Evolutionary conservation across 2,113 vertebrate genomes (phyloP), one percentile per base, ranked within the genome.

Genomic region (Oryzias javanicus): DNA sequence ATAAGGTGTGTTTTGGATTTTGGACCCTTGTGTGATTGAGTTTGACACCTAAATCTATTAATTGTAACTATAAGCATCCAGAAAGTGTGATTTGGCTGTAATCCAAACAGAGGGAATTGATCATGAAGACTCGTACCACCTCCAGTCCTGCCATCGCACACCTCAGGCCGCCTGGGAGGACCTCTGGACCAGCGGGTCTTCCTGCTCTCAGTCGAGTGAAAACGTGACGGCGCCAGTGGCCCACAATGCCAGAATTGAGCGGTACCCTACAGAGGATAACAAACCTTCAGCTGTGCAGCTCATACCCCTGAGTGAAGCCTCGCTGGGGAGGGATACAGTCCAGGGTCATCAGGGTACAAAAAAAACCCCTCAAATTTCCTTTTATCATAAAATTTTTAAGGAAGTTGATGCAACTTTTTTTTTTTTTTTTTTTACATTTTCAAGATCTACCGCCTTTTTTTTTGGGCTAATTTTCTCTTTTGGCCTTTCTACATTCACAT

Each of bases 151-250:
- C 70, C 89, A 75, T 63, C 77, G 85, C 55, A 86, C 89, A 0
- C 70, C 67, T n/a, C 90, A 86, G 62, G 66, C 82, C 13, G 84
- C 67, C 57, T 91, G 91, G 91, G 90, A 93, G 0, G 89, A 91
- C 1, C 15, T 51, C 78, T 93, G 87, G 48, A 95, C 92, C 84
- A 94, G 89, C 56, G 89, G 74, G 46, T 93, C 92, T n/a, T 85
- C 85, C 10, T 92, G 87, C 82, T 93, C 93, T 55, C 90, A 91
- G 76, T 91, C 86, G 51, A 93, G 90, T 1, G 89, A 95, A 0
- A 89, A 93, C 0, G 86, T 90, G 20, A 64, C 80, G 58, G 91
- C 93, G 51, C 67, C 68, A 2, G 55, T 79, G 19, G 72, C 48
- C n/a, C 79, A 76, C n/a, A 57, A 60, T 46, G 29, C 42, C 1